Evolutionary conservation across 1,140 invertebrate genomes (phyloP), one percentile per base, ranked within the genome.

Genomic region (Himalopsyche phryganea): DNA sequence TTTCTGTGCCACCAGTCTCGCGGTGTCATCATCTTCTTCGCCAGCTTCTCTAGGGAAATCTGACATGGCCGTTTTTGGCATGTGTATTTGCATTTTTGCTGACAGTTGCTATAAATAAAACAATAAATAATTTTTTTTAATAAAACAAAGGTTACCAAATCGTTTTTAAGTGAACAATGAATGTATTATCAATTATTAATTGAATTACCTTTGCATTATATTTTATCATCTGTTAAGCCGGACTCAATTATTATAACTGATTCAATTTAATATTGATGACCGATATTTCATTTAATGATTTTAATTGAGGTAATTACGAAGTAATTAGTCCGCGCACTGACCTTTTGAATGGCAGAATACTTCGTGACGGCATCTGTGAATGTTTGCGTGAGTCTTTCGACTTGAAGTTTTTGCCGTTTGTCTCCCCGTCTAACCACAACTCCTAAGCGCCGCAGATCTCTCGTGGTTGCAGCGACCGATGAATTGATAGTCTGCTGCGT

Each of bases 311-410:
- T 9, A 28, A 5, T 28, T 28, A 9, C 3, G 23, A 28, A 5
- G 23, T 28, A 28, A 28, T 28, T 9, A 9, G 23, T 28, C 9
- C 9, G 9, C 9, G 23, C 9, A 66, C 60, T 54, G 76, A 90
- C 88, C 77, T 90, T 90, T 71, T 94, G 91, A 63, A 89, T 78
- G 11, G 79, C 72, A 40, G 87, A 85, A 67, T 93, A 95, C 70
- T 84, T 86, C 41, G 86, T 82, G 0, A 94, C 76, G 7, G 89
- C 85, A 65, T 88, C 87, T 61, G 85, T 85, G 68, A 93, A 94
- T 62, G 90, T 87, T 65, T 84, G 84, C 5, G 85, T 90, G 0
- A 95, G 77, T 71, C 89, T 85, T 63, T 91, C 90, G 40, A 90
- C 81, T 74, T 93, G 89, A 58, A 94, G 76, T 67, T 89, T 90